A percentile compares a stretch with the other conserved stretches of the same genome.
phyloP scores from a whole-genome alignment of 2,797 vertebrate genomes.

The Lophura swinhoii region DNA sequence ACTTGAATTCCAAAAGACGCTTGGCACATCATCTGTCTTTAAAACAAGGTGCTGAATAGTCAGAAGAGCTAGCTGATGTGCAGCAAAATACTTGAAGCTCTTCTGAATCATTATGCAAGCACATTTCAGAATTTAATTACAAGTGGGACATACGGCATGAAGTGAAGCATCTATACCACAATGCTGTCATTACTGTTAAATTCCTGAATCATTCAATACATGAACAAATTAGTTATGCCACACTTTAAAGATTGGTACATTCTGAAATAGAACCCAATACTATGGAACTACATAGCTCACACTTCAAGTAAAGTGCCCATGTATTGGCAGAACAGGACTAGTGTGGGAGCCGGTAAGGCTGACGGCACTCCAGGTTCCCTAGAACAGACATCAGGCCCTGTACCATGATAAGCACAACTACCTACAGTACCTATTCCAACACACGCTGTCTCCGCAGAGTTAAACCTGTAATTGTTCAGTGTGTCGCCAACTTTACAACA shows the following conservation, averaged over 20 bases:
- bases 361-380: fast-evolving
- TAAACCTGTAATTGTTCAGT: not conserved
- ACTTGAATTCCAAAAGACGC: slow-evolving; percentile 26
- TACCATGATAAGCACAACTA: not conserved
- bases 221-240: slow-evolving; percentile 8
- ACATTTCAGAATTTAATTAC: slow-evolving; percentile 57
- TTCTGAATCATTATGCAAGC: slow-evolving; percentile 66
- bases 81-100: slow-evolving; percentile 54
- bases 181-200: slow-evolving; percentile 47
- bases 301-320: not conserved
- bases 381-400: not conserved
- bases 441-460: not conserved
- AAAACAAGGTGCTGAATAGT: slow-evolving; percentile 64
- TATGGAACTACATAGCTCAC: not conserved
- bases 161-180: slow-evolving; percentile 57
- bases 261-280: not conserved
- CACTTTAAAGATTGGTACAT: not conserved
- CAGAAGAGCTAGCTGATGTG: slow-evolving; percentile 46
- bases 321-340: not conserved
- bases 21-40: slow-evolving; percentile 44
- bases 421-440: too few species aligned
- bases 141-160: slow-evolving; percentile 60
- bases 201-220: slow-evolving; percentile 10
- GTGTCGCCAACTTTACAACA: not conserved
- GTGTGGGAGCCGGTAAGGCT: not conserved